Base-by-base conservation (phyloP, 2,888 invertebrate species). In the Tillus elongatus region DNA sequence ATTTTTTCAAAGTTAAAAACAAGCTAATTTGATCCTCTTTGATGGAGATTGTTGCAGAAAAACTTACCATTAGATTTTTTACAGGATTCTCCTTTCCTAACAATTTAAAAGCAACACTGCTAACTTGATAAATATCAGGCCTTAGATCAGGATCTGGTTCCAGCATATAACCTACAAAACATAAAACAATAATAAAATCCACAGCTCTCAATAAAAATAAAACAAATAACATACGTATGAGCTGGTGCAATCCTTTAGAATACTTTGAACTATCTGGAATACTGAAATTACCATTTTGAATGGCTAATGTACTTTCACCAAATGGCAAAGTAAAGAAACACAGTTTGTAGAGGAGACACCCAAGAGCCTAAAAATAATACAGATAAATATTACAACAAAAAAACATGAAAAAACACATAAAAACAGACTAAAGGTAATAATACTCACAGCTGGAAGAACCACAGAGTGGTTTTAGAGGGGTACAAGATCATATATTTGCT, bases 221-320 rank as follows among this genome's bases (percentile, higher is more conserved):
- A 48, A 13, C 16, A 37, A 35, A 27, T 15, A 14, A 66, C 75
- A 69, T 64, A 79, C 85, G 74, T 46, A 88, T 85, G 40, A 88
- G 66, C 49, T 78, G 75, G 63, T 81, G 80, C 56, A 86, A 64
- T 40, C 75, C 72, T 53, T 72, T 72, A 13, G 83, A 79, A 67
- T 77, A 87, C 63, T 74, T 77, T 12, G 84, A 82, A 64, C 72
- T 76, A 60, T 87, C 82, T 36, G 91, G 91, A 66, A 91, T 83
- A 47, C 76, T 77, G 61, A 89, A 88, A 57, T 82, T 81, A 35
- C 86, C 90, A 62, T 83, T 87, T 64, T 90, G 89, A 58, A 93
- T 92, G 35, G 92, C 91, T 50, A 92, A 68, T n/a, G 85, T 81
- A 57, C 88, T 89, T 64, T 93, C 92, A 15, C 88, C 91, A 65